These are phyloP conservation scores for Caiman crocodilus DNA, from an alignment of 2,797 vertebrate genomes.

Conservation along the genomic window DNA sequence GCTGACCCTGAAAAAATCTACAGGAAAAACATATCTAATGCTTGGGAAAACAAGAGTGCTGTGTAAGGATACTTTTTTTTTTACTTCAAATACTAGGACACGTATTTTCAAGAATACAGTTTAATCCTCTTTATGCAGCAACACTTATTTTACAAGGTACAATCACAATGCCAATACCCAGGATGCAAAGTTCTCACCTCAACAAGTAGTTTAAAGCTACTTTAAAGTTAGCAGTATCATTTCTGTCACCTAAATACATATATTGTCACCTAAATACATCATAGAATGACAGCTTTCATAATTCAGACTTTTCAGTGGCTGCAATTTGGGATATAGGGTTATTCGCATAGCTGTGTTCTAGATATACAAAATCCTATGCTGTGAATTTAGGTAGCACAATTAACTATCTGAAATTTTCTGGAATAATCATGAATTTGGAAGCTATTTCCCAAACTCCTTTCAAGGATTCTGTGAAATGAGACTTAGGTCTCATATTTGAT, in stretches of 20 bases:
- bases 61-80: neutral
- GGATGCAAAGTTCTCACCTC: neutral
- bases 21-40: neutral
- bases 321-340: neutral
- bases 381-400: neutral
- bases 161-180: neutral
- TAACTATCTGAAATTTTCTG: too few species aligned
- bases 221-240: neutral
- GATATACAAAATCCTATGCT: neutral
- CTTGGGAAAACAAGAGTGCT: neutral
- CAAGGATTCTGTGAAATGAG: too few species aligned
- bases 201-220: neutral
- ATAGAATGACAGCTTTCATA: accelerated
- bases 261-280: neutral
- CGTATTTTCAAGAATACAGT: neutral
- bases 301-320: accelerated
- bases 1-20: neutral
- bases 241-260: neutral
- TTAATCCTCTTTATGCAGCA: neutral
- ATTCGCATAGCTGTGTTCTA: neutral
- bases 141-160: neutral
- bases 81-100: neutral
- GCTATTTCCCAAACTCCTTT: too few species aligned
- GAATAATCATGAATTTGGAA: too few species aligned
- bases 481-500: too few species aligned